These are phyloP conservation scores for Ardeotis arabs DNA, from an alignment of 2,113 vertebrate species.

Conservation along the genomic window DNA sequence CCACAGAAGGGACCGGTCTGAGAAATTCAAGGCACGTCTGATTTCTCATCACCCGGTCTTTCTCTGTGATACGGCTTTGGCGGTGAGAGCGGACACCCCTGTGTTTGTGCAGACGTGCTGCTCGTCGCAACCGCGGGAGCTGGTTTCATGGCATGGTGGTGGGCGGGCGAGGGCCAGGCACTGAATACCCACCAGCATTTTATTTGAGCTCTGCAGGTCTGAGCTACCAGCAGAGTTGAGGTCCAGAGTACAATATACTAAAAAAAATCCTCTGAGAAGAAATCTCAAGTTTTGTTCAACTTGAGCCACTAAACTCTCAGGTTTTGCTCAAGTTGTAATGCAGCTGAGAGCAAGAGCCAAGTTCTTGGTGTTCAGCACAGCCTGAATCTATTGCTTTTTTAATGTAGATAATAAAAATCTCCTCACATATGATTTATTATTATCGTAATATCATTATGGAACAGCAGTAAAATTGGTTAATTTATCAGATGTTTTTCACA, in stretches of 20 bases:
- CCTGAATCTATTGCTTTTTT: slow-evolving; percentile 38
- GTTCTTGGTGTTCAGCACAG: slow-evolving; percentile 68
- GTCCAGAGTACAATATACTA: background rate
- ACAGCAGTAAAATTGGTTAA: slow-evolving; percentile 32
- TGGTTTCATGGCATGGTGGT: background rate
- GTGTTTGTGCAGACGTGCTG: background rate
- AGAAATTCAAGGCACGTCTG: background rate
- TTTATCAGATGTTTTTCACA: slow-evolving; percentile 42
- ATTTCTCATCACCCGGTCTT: background rate
- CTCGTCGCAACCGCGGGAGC: background rate
- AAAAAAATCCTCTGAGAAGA: background rate
- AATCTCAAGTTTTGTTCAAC: background rate
- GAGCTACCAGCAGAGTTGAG: background rate
- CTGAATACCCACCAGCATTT: background rate
- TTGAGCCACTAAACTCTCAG: background rate
- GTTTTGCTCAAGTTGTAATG: background rate
- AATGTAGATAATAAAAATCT: slow-evolving; percentile 57
- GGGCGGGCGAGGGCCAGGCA: background rate
- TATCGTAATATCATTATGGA: slow-evolving; percentile 67
- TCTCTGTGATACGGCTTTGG: background rate
- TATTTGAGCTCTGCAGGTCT: background rate
- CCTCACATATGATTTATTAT: slow-evolving; percentile 64
- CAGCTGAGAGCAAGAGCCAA: background rate
- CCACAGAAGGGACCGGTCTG: background rate
- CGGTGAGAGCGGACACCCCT: background rate